phyloP scores from a whole-genome alignment of 35 echinoderm and acorn worm genomes.

The Anneissia japonica region DNA sequence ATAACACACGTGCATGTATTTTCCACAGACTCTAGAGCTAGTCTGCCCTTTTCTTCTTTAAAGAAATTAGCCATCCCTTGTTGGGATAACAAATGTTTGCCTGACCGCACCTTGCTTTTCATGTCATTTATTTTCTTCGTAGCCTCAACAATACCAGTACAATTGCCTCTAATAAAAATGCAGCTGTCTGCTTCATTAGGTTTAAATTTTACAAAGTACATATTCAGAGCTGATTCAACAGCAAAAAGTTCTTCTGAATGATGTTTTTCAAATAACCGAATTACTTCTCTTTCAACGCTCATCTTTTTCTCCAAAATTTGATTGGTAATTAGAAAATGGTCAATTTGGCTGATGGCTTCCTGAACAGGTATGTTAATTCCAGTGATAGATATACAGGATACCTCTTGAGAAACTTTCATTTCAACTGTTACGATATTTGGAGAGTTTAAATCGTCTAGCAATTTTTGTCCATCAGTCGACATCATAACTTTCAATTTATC shows the following conservation, averaged over 20 bases:
- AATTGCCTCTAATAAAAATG: constrained; percentile 9
- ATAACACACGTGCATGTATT: constrained; percentile 21
- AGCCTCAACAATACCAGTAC: constrained; percentile 11
- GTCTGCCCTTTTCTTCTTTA: constrained; percentile 26
- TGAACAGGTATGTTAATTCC: constrained; percentile 12
- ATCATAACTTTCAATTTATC: constrained; percentile 19
- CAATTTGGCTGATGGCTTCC: neutral
- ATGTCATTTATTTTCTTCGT: neutral
- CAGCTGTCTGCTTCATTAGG: neutral
- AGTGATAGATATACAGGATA: neutral
- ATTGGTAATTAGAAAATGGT: constrained; percentile 5
- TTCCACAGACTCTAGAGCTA: constrained; percentile 8
- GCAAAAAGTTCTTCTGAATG: neutral
- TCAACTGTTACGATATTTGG: constrained; percentile 4
- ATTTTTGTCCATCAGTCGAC: neutral
- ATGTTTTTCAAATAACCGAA: neutral
- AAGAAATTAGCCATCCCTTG: constrained; percentile 35
- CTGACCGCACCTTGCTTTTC: neutral
- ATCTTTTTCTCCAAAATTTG: neutral
- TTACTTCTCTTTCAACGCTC: neutral
- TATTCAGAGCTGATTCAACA: neutral
- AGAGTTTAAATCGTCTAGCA: neutral
- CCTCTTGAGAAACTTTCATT: neutral
- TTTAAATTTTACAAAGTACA: neutral
- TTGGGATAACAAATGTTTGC: constrained; percentile 23